Percentiles rank a stretch among this genome's conserved stretches.
phyloP scores from a whole-genome alignment of 2,888 invertebrate genomes.

The Exephanes ischioxanthus region DNA sequence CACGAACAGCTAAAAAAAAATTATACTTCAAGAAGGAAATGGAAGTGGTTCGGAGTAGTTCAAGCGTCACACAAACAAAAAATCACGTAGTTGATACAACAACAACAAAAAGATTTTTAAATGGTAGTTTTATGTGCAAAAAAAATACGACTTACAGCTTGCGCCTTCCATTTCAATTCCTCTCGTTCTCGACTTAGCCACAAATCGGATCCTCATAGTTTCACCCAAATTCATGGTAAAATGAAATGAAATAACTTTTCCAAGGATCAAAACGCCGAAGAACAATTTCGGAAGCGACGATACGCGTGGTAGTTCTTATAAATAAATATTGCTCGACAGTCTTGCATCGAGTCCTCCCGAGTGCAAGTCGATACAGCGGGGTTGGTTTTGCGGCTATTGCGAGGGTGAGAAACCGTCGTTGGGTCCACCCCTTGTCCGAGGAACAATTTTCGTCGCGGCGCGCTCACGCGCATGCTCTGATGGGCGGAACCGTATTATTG shows the following conservation, averaged over 20 bases:
- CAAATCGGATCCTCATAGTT: not conserved
- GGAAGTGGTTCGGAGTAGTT: not conserved
- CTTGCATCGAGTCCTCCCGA: conserved; percentile 5
- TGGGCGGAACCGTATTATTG: conserved; percentile 78
- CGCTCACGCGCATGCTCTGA: conserved; percentile 40
- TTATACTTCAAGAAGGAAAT: not conserved
- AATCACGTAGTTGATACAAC: not conserved
- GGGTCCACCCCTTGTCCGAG: conserved; percentile 29
- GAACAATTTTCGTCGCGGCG: conserved; percentile 14
- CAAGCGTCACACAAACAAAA: not conserved
- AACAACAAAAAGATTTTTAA: not conserved
- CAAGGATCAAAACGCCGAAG: not conserved
- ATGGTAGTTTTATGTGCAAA: not conserved
- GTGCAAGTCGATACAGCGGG: conserved; percentile 38
- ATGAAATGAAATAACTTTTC: not conserved
- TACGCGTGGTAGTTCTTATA: conserved; percentile 2
- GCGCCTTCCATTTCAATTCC: conserved; percentile 34
- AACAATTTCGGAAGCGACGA: conserved; percentile 5
- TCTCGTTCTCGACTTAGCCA: conserved; percentile 12
- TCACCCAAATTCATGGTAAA: not conserved
- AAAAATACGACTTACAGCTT: conserved; percentile 45
- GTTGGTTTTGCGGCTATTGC: conserved; percentile 38
- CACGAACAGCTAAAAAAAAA: not conserved
- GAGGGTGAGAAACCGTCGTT: conserved; percentile 51
- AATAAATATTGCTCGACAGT: conserved; percentile 47